A percentile compares a stretch with the other conserved stretches of the same genome.
Conservation (phyloP, 2,888 invertebrate genomes). For the Conomelus anceps region DNA sequence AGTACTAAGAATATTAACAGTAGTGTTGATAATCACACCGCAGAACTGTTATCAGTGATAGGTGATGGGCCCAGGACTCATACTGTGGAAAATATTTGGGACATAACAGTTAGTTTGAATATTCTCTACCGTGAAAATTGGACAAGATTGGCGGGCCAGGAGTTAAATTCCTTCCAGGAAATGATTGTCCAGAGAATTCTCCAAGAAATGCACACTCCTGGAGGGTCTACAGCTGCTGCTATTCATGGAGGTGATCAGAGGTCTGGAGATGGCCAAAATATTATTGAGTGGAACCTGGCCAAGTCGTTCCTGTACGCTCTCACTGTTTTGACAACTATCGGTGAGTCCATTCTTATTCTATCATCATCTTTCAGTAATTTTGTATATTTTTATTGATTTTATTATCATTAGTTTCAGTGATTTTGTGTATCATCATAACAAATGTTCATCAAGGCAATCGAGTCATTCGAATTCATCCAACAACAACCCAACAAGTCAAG, state of each 20-base stretch:
- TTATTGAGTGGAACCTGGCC: slow-evolving; percentile 74
- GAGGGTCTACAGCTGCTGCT: slow-evolving; percentile 33
- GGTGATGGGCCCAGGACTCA: slow-evolving; percentile 54
- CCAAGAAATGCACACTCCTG: slow-evolving; percentile 60
- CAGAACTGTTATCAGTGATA: slow-evolving; percentile 28
- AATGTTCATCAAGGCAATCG: too few species aligned
- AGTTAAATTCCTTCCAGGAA: slow-evolving; percentile 75
- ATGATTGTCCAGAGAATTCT: slow-evolving; percentile 71
- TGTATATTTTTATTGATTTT: neutral
- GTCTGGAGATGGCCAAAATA: slow-evolving; percentile 23
- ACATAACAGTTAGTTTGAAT: slow-evolving; percentile 79
- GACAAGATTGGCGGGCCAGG: slow-evolving; percentile 72
- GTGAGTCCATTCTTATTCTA: slow-evolving; percentile 49
- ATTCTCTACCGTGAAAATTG: slow-evolving; percentile 85
- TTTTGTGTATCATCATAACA: too few species aligned
- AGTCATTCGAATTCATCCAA: too few species aligned
- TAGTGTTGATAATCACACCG: slow-evolving; percentile 16
- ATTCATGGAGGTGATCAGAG: neutral
- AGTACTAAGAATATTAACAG: slow-evolving; percentile 15
- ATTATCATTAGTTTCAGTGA: neutral
- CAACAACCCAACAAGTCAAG: too few species aligned
- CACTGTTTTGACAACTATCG: slow-evolving; percentile 87
- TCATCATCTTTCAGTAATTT: neutral
- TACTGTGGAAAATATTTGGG: slow-evolving; percentile 86
- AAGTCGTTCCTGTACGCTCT: slow-evolving; percentile 90